Evolutionary conservation across 2,888 invertebrate species (phyloP).

Genomic region (Saturnia pavonia): DNA sequence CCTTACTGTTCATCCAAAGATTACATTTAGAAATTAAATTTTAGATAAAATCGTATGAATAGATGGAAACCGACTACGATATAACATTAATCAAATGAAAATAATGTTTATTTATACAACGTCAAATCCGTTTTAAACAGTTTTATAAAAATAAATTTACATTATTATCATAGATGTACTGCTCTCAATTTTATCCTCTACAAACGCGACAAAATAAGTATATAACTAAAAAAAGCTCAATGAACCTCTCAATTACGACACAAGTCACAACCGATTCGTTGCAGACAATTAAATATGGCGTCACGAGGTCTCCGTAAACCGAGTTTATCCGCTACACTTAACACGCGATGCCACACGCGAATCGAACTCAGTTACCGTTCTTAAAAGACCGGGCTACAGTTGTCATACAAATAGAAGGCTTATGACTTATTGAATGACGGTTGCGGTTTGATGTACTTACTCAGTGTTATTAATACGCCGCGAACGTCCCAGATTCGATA

Average conservation of each 20-base stretch:
- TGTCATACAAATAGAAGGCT: slow-evolving; percentile 28
- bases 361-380: slow-evolving; percentile 14
- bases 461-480: background rate
- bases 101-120: no score
- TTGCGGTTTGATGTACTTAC: background rate
- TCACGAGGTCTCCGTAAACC: slow-evolving; percentile 51
- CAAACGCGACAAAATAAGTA: background rate
- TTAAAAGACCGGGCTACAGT: slow-evolving; percentile 28
- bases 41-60: no score
- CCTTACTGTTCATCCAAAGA: no score
- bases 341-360: slow-evolving; percentile 43
- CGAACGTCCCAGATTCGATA: no score
- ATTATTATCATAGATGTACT: no score
- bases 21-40: no score
- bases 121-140: no score
- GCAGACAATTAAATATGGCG: slow-evolving; percentile 48
- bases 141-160: no score
- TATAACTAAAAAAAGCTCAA: slow-evolving; percentile 4
- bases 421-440: slow-evolving; percentile 16
- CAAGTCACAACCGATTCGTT: slow-evolving; percentile 58
- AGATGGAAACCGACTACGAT: no score
- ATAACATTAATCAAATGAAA: no score
- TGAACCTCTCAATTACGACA: slow-evolving; percentile 45
- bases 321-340: slow-evolving; percentile 48
- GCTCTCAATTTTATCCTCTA: no score